phyloP scores from a whole-genome alignment of 2,888 invertebrate genomes.

The Sinodicranocentrus sp. region DNA sequence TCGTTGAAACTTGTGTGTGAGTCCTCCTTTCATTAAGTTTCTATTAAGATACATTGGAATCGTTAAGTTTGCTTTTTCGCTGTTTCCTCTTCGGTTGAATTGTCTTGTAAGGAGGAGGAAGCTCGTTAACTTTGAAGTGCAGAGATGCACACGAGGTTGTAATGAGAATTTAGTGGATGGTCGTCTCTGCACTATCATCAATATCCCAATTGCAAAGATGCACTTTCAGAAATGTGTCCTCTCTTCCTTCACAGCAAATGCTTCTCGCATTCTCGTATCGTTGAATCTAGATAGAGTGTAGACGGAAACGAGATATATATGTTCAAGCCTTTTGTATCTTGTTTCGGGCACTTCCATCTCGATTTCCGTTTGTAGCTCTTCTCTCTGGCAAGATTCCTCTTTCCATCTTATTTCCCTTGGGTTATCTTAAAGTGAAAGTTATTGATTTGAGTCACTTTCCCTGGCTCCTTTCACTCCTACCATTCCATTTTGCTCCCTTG shows the following conservation, averaged over 20 bases:
- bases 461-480: slow-evolving; percentile 62
- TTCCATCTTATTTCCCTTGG: slow-evolving; percentile 73
- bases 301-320: background rate
- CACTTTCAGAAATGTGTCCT: slow-evolving; percentile 7
- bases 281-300: too few species aligned
- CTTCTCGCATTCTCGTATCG: too few species aligned
- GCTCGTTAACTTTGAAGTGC: slow-evolving; percentile 19
- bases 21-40: too few species aligned
- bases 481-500: slow-evolving; percentile 34
- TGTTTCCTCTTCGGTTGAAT: too few species aligned
- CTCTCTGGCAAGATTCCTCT: slow-evolving; percentile 35
- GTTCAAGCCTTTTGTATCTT: background rate
- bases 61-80: too few species aligned
- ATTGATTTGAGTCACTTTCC: slow-evolving; percentile 73
- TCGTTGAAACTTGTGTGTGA: too few species aligned
- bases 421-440: slow-evolving; percentile 75
- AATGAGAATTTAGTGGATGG: slow-evolving; percentile 37
- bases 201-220: slow-evolving; percentile 13
- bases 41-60: too few species aligned
- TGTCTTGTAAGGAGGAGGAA: too few species aligned
- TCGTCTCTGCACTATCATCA: slow-evolving; percentile 12
- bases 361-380: slow-evolving; percentile 58
- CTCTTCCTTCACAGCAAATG: background rate
- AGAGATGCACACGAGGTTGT: background rate
- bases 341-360: slow-evolving; percentile 45